These are phyloP conservation scores for Aegithalos caudatus DNA, from an alignment of 2,113 vertebrate species.

Conservation along the genomic window DNA sequence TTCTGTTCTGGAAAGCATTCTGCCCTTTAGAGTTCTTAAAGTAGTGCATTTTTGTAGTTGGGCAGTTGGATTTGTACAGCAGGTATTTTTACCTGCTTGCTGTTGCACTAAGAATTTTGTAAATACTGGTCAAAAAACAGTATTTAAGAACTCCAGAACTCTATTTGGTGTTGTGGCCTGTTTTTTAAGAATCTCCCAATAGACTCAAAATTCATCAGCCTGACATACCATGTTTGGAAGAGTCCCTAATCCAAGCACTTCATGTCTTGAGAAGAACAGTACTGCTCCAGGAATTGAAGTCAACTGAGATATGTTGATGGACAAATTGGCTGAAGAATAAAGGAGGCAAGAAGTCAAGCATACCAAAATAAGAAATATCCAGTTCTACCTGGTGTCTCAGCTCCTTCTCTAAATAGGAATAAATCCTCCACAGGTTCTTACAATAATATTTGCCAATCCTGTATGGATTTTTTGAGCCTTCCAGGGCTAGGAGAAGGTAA, in stretches of 20 bases:
- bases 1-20: background rate
- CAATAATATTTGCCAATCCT: background rate
- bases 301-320: background rate
- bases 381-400: background rate
- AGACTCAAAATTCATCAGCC: background rate
- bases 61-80: background rate
- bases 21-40: background rate
- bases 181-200: background rate
- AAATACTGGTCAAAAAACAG: background rate
- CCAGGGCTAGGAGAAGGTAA: background rate
- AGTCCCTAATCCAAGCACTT: background rate
- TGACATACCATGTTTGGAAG: fast-evolving
- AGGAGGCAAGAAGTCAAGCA: background rate
- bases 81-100: background rate
- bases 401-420: background rate
- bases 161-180: fast-evolving
- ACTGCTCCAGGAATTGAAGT: background rate
- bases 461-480: background rate
- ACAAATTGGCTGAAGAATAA: background rate
- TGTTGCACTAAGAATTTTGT: background rate
- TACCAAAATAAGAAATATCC: background rate
- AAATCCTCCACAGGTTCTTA: background rate
- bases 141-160: background rate
- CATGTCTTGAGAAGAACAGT: background rate
- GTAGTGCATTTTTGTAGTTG: background rate